Conservation (phyloP, 2,888 invertebrate genomes). For the Campoplex capitator region DNA sequence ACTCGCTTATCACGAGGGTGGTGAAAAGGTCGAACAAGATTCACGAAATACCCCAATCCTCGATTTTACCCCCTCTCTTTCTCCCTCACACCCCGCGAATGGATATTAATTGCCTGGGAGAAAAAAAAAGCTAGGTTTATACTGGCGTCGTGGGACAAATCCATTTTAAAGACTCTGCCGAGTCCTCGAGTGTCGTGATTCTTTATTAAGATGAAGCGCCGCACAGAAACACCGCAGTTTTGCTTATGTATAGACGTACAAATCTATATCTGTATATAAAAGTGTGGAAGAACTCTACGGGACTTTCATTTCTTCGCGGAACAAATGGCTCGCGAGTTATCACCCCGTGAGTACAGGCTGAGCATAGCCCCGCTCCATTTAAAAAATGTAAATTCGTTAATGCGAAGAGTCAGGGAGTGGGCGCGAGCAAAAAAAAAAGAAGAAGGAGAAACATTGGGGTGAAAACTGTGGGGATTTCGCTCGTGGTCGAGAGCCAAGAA, state of each 20-base stretch:
- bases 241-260: conserved; percentile 23
- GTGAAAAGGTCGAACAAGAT: conserved; percentile 62
- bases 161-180: conserved; percentile 75
- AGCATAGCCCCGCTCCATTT: conserved; percentile 80
- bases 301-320: conserved; percentile 81
- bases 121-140: conserved; percentile 67
- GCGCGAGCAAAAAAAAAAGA: conserved; percentile 60
- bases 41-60: conserved; percentile 42
- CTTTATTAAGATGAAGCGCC: conserved; percentile 82
- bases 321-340: conserved; percentile 85
- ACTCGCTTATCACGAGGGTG: conserved; percentile 14
- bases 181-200: conserved; percentile 78
- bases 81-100: conserved; percentile 70
- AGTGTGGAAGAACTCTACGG: conserved; percentile 30
- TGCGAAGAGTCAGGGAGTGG: conserved; percentile 77
- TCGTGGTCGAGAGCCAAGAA: conserved; percentile 51
- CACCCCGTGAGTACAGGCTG: conserved; percentile 75
- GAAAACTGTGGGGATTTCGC: conserved; percentile 46
- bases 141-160: conserved; percentile 72
- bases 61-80: background rate
- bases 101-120: conserved; percentile 79
- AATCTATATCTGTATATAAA: conserved; percentile 10
- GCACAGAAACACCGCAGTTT: conserved; percentile 35
- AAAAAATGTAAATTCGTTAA: conserved; percentile 85
- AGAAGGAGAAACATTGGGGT: conserved; percentile 44